Evolutionary conservation across 2,113 vertebrate genomes (phyloP), one percentile per base, ranked within the genome.

Genomic region (Chamaetylas fuelleborni): DNA sequence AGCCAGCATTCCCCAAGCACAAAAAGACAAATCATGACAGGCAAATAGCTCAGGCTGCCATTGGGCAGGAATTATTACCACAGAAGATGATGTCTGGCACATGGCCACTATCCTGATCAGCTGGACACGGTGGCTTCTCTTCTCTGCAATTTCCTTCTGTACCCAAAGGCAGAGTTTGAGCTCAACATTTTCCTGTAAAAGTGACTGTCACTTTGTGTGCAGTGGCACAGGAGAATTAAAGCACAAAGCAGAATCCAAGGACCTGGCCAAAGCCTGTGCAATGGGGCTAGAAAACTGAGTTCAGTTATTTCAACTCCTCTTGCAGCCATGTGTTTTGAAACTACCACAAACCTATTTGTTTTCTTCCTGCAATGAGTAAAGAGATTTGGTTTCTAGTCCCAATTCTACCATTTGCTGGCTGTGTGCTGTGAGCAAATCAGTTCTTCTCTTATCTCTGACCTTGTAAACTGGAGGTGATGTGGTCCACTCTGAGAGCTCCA

Each of bases 11-110:
- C 93, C 88, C 88, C 76, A 80, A 92, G 94, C 85, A 89, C 81
- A 81, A 42, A 93, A 95, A 92, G 93, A 96, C 90, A 95, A 95
- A 96, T 96, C 93, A 50, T 92, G 93, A 93, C 95, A 95, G 87
- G 88, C 88, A 93, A 97, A 95, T 95, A 94, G 90, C 88, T 95
- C 71, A 80, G 79, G 77, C 92, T 88, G 90, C 94, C 94, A 93
- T 78, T 93, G 95, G 93, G 66, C 95, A 92, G 82, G 88, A 85
- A 84, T 95, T 95, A 93, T 84, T 96, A 74, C 90, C 92, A 88
- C 79, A 64, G 51, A 71, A 70, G 90, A 92, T 88, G 93, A 94
- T 86, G 82, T 74, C 88, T 96, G 94, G 79, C 87, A 90, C 90
- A 83, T 92, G 85, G 95, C 85, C 85, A 58, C 94, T 86, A 29